Percentiles rank a stretch among this genome's conserved stretches.
These are phyloP conservation scores for Drosophila yakuba DNA, from an alignment of 1,140 invertebrate genomes.

Conservation along the genomic window DNA sequence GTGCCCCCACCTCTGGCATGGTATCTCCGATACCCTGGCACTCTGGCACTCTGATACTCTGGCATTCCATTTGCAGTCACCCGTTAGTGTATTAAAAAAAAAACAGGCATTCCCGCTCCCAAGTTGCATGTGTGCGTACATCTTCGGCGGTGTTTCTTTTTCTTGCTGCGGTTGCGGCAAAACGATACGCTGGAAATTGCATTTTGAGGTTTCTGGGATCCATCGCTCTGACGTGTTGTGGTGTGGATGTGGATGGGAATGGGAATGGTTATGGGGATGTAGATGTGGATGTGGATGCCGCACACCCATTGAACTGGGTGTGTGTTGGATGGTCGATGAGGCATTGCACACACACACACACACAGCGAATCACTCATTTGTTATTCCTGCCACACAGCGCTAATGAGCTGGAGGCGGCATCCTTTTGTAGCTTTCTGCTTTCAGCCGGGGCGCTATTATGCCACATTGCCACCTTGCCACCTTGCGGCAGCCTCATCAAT, in stretches of 20 bases:
- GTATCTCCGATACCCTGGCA: no score
- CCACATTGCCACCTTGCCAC: neutral
- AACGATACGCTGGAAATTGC: constrained; percentile 75
- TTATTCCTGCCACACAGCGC: constrained; percentile 48
- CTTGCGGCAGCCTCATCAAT: constrained; percentile 31
- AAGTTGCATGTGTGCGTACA: constrained; percentile 16
- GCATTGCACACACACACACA: constrained; percentile 19
- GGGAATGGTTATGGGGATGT: neutral
- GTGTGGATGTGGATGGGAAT: neutral
- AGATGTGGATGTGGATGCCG: neutral
- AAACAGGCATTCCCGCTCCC: neutral
- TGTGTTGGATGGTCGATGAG: constrained; percentile 18
- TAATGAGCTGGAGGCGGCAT: constrained; percentile 39
- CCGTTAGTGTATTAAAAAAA: constrained; percentile 40
- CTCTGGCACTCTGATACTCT: neutral
- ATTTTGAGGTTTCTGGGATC: constrained; percentile 69
- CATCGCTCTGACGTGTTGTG: constrained; percentile 37
- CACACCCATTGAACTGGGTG: neutral
- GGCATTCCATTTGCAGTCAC: constrained; percentile 32
- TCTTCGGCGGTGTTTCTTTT: constrained; percentile 25
- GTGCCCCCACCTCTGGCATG: neutral
- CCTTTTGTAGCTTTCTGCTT: constrained; percentile 22
- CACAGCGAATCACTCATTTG: constrained; percentile 38
- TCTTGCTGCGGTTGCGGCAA: constrained; percentile 42
- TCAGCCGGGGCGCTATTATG: neutral